Percentiles rank a stretch among this genome's conserved stretches.
These are phyloP conservation scores for Eupristina koningsbergeri DNA, from an alignment of 1,140 invertebrate genomes.

Conservation along the genomic window DNA sequence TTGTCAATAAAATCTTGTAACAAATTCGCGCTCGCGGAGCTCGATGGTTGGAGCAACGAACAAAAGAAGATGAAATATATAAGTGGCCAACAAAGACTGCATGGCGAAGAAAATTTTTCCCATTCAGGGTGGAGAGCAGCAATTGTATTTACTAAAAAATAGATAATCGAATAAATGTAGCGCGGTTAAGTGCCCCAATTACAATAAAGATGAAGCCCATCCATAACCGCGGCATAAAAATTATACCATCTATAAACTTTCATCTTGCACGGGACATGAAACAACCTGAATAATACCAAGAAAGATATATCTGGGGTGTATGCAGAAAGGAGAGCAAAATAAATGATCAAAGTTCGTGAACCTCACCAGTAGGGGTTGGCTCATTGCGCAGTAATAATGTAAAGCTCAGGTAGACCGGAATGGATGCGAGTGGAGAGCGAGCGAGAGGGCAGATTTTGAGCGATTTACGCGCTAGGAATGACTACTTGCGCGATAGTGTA, in stretches of 20 bases:
- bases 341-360: conserved; percentile 4
- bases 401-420: background rate
- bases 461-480: conserved; percentile 34
- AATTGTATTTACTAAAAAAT: conserved; percentile 11
- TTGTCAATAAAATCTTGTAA: too few relatives aligned
- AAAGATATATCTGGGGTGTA: background rate
- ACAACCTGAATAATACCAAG: conserved; percentile 28
- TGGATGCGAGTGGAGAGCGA: background rate
- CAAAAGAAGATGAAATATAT: background rate
- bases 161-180: conserved; percentile 40
- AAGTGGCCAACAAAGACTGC: background rate
- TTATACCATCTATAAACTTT: conserved; percentile 50
- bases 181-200: conserved; percentile 37
- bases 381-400: conserved; percentile 17
- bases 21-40: too few relatives aligned
- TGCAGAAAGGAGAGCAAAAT: background rate
- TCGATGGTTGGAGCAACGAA: too few relatives aligned
- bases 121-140: background rate
- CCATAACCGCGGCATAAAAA: conserved; percentile 44
- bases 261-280: conserved; percentile 21
- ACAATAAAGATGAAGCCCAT: conserved; percentile 25
- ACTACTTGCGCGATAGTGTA: conserved; percentile 13
- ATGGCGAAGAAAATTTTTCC: background rate
- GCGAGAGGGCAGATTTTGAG: background rate
- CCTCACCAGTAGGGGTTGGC: conserved; percentile 13